These are phyloP conservation scores for Pedionomus torquatus DNA, from an alignment of 2,113 vertebrate species.

Conservation along the genomic window DNA sequence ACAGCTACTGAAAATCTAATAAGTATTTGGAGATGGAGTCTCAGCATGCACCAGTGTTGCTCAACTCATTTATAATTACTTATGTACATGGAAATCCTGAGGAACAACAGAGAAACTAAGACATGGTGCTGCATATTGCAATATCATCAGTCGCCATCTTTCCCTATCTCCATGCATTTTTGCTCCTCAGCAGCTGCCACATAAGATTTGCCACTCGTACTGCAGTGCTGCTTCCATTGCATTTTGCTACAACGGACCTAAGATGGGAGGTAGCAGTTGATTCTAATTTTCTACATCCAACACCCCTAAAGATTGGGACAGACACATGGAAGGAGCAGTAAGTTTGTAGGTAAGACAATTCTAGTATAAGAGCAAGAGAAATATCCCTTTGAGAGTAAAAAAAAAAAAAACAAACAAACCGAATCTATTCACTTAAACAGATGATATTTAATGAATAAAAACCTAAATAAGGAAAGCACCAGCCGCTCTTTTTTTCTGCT, in stretches of 20 bases:
- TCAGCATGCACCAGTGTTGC: neutral
- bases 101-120: neutral
- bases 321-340: neutral
- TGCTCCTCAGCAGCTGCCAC: neutral
- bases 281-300: neutral
- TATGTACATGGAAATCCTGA: neutral
- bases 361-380: neutral
- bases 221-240: neutral
- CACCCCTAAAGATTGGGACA: neutral
- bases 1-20: neutral
- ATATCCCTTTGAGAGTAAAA: neutral
- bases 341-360: neutral
- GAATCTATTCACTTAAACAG: neutral
- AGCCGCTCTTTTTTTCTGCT: neutral
- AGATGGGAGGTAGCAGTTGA: neutral
- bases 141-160: neutral
- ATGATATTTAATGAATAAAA: neutral
- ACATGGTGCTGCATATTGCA: rapidly evolving
- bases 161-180: neutral
- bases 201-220: neutral
- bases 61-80: neutral
- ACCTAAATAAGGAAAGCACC: neutral
- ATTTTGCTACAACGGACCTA: neutral
- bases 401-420: neutral
- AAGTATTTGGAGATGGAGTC: neutral